phyloP scores from a whole-genome alignment of 2,797 vertebrate species.

The Danio albolineatus region DNA sequence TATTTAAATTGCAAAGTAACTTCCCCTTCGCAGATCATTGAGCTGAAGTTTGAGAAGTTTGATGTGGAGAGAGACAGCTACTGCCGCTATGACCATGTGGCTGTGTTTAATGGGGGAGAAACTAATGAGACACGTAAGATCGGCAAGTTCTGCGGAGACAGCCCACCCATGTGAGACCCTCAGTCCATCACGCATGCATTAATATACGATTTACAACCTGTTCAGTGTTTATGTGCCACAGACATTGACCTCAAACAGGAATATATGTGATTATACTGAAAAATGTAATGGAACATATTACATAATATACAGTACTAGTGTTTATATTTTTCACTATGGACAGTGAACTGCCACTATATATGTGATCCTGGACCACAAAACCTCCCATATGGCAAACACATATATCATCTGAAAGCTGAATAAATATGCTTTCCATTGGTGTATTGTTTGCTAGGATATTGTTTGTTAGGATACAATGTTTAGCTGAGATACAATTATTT shows the following conservation, averaged over 20 bases:
- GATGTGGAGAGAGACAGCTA: slow-evolving; percentile 88
- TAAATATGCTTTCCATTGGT: too few species aligned
- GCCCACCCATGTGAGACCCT: slow-evolving; percentile 83
- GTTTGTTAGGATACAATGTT: too few species aligned
- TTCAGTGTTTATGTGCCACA: neutral
- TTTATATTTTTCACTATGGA: too few species aligned
- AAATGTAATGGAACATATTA: too few species aligned
- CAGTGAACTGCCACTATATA: too few species aligned
- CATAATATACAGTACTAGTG: too few species aligned
- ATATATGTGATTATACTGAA: too few species aligned
- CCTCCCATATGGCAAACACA: too few species aligned
- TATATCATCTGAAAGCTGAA: too few species aligned
- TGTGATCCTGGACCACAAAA: too few species aligned
- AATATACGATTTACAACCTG: slow-evolving; percentile 3
- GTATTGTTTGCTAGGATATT: too few species aligned
- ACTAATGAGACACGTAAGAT: slow-evolving; percentile 81
- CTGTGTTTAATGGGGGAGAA: slow-evolving; percentile 84
- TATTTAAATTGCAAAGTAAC: neutral
- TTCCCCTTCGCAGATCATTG: slow-evolving; percentile 70
- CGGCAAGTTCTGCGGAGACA: slow-evolving; percentile 87
- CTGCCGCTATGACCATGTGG: slow-evolving; percentile 86
- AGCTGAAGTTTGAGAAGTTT: slow-evolving; percentile 88
- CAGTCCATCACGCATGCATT: slow-evolving; percentile 53
- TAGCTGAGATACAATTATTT: too few species aligned
- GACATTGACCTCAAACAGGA: neutral